Evolutionary conservation across 2,888 invertebrate species (phyloP).

Genomic region (Rotaria macrura): DNA sequence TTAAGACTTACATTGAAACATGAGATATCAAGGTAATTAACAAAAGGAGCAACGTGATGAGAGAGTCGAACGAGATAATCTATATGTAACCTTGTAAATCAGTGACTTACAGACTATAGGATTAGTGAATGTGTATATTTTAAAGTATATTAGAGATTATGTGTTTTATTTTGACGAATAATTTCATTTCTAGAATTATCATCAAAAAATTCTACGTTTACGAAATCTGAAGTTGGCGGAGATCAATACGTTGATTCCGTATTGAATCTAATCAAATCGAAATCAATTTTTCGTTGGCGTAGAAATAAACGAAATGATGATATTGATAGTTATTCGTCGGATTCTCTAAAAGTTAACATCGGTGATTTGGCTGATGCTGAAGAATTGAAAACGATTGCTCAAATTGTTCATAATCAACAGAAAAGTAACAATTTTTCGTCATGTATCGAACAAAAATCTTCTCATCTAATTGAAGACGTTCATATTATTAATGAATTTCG

Average conservation of each 20-base stretch:
- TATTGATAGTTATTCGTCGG: background rate
- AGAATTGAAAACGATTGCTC: background rate
- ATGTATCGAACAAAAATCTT: background rate
- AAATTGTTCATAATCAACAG: background rate
- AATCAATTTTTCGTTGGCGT: background rate
- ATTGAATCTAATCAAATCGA: background rate
- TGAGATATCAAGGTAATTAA: no score
- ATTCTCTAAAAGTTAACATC: background rate
- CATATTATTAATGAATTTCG: background rate
- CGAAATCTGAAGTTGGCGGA: background rate
- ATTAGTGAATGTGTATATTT: no score
- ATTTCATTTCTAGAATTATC: background rate
- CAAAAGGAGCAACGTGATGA: no score
- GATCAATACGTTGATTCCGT: background rate
- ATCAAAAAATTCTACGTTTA: background rate
- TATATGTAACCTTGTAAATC: no score
- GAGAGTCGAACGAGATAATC: no score
- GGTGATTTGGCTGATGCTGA: slow-evolving; percentile 5
- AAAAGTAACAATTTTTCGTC: background rate
- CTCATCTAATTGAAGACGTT: background rate
- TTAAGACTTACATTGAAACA: no score
- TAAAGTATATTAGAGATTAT: no score
- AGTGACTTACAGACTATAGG: no score
- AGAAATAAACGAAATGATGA: background rate
- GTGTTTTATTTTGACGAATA: no score